These are phyloP conservation scores for Encarsia formosa DNA, from an alignment of 2,888 invertebrate genomes.

Conservation along the genomic window DNA sequence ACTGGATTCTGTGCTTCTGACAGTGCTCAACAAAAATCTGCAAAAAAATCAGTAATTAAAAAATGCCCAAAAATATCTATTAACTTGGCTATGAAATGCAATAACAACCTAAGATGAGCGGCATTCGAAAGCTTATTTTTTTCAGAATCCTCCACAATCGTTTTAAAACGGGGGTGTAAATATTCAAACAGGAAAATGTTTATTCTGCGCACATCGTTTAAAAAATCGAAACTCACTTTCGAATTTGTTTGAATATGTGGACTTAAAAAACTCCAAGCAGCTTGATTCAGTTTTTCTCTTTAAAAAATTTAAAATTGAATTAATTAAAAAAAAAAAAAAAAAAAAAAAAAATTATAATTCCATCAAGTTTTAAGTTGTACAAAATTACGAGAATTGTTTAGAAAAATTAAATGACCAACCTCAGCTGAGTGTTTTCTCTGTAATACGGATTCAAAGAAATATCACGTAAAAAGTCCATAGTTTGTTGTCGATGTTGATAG, in stretches of 20 bases:
- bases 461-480: conserved; percentile 38
- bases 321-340: conserved; percentile 1
- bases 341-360: neutral
- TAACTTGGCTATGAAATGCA: neutral
- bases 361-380: conserved; percentile 9
- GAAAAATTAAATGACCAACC: conserved; percentile 28
- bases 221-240: conserved; percentile 38
- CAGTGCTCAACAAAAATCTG: conserved; percentile 16
- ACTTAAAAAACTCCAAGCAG: conserved; percentile 30
- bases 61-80: neutral
- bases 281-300: conserved; percentile 37
- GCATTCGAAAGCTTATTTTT: conserved; percentile 35
- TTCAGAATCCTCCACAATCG: conserved; percentile 36
- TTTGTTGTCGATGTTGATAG: conserved; percentile 44
- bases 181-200: conserved; percentile 32
- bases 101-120: conserved; percentile 38
- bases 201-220: conserved; percentile 33
- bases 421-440: conserved; percentile 32
- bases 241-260: conserved; percentile 35
- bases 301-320: conserved; percentile 17
- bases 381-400: conserved; percentile 5
- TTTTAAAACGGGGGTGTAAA: conserved; percentile 35
- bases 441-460: conserved; percentile 38
- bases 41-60: conserved; percentile 4
- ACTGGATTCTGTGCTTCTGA: no score